Conservation (phyloP, 2,888 invertebrate genomes). For the Ceriagrion tenellum region DNA sequence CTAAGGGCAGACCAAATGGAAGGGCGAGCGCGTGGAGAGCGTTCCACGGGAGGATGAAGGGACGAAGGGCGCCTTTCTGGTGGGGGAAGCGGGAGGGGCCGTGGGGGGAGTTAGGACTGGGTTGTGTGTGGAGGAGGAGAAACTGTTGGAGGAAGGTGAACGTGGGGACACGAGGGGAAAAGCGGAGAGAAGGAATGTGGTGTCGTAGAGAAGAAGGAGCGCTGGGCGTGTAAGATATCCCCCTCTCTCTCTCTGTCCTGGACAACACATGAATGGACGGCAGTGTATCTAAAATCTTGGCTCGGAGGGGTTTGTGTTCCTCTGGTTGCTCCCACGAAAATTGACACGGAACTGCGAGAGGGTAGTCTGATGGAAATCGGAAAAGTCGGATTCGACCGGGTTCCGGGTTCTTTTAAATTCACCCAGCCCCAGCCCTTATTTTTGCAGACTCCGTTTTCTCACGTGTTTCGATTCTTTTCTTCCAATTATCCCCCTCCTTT, state of each 20-base stretch:
- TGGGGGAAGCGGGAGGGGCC: neutral
- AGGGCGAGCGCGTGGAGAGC: conserved; percentile 9
- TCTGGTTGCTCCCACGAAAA: too few relatives aligned
- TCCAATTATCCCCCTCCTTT: neutral
- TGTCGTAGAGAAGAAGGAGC: neutral
- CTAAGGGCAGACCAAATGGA: conserved; percentile 61
- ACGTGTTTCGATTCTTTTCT: neutral
- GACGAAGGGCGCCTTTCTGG: conserved; percentile 13
- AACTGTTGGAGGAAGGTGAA: neutral
- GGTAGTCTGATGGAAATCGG: neutral
- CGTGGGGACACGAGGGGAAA: neutral
- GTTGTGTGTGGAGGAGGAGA: neutral
- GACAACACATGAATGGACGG: neutral
- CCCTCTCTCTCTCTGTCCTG: neutral
- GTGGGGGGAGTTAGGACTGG: neutral
- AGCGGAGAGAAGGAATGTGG: neutral
- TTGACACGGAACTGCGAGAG: neutral
- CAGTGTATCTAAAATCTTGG: neutral
- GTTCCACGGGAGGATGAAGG: neutral
- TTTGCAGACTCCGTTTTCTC: neutral
- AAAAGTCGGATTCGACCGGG: neutral
- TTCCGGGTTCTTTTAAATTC: neutral
- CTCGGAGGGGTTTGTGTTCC: neutral
- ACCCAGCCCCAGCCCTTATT: neutral
- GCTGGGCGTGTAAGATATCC: too few relatives aligned